Conservation (phyloP, 2,888 invertebrate genomes). For the Malacosoma neustria region DNA sequence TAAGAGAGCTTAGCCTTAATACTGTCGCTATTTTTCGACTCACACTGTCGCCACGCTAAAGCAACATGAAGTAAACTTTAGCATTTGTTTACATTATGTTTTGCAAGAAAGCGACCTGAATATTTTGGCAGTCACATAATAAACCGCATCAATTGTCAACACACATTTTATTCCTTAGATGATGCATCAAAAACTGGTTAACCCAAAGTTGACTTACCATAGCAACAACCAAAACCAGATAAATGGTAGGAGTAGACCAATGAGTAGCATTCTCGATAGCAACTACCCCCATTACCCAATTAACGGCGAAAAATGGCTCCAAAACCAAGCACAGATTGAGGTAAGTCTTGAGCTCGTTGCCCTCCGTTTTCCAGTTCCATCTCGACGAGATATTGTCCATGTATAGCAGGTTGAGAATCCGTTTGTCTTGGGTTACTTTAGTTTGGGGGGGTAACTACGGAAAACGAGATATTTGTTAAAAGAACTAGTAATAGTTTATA, state of each 20-base stretch:
- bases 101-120: too few relatives aligned
- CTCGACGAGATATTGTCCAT: slow-evolving; percentile 66
- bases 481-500: too few relatives aligned
- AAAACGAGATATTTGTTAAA: too few relatives aligned
- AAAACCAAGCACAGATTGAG: slow-evolving; percentile 78
- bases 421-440: slow-evolving; percentile 43
- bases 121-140: too few relatives aligned
- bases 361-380: slow-evolving; percentile 62
- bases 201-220: slow-evolving; percentile 74
- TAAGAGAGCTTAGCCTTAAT: too few relatives aligned
- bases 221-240: slow-evolving; percentile 69
- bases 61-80: too few relatives aligned
- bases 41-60: too few relatives aligned
- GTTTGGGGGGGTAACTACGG: slow-evolving; percentile 21
- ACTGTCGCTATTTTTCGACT: too few relatives aligned
- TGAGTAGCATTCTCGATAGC: slow-evolving; percentile 80
- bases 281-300: slow-evolving; percentile 84
- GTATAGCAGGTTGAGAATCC: slow-evolving; percentile 50
- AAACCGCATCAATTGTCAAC: too few relatives aligned
- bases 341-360: slow-evolving; percentile 75
- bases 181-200: too few relatives aligned
- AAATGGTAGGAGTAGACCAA: slow-evolving; percentile 76
- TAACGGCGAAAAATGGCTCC: slow-evolving; percentile 81
- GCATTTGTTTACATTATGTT: too few relatives aligned
- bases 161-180: too few relatives aligned